phyloP scores from a whole-genome alignment of 2,888 invertebrate genomes.

The Trissoscelio sp. region DNA sequence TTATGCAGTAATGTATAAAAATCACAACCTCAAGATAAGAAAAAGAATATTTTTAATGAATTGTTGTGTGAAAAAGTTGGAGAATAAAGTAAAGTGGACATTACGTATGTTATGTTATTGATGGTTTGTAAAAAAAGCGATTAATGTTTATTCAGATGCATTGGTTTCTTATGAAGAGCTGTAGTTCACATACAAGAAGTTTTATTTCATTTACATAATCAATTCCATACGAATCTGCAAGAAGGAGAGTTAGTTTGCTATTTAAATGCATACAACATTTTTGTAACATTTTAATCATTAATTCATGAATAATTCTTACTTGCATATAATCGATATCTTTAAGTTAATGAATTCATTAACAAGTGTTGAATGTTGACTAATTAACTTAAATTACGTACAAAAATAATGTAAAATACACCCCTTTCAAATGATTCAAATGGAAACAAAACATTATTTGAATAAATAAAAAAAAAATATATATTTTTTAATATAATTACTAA shows the following conservation, averaged over 20 bases:
- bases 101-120: not conserved
- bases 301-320: not conserved
- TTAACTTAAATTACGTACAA: no score
- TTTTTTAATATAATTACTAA: no score
- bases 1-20: not conserved
- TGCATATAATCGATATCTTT: no score
- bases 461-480: no score
- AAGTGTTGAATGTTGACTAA: not conserved
- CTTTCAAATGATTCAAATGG: no score
- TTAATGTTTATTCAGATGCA: conserved; percentile 9
- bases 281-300: not conserved
- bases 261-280: not conserved
- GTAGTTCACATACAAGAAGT: not conserved
- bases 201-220: conserved; percentile 24
- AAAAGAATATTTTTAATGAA: not conserved
- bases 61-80: not conserved
- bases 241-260: not conserved
- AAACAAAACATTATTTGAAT: no score
- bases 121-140: not conserved
- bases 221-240: conserved; percentile 12
- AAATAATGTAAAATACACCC: no score
- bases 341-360: no score
- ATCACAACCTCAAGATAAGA: not conserved
- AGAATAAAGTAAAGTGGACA: not conserved
- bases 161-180: conserved; percentile 8